Evolutionary conservation across 2,888 invertebrate species (phyloP).

Genomic region (Tridacna crocea): DNA sequence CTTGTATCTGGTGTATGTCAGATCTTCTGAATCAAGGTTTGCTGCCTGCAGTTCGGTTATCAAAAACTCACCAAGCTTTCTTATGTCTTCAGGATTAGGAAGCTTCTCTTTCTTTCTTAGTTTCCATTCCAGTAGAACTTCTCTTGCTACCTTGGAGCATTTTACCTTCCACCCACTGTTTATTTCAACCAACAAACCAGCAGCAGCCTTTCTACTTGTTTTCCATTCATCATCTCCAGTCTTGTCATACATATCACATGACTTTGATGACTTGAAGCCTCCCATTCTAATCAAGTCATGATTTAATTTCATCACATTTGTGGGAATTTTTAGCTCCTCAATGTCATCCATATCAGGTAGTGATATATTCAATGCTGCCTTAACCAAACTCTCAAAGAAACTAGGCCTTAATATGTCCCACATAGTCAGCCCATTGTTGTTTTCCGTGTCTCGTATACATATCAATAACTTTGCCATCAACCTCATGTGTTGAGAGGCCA

Average conservation of each 20-base stretch:
- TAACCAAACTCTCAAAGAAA: conserved; percentile 11
- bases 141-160: conserved; percentile 17
- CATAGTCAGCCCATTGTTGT: conserved; percentile 14
- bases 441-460: neutral
- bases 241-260: conserved; percentile 20
- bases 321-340: conserved; percentile 37
- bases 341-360: conserved; percentile 40
- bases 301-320: conserved; percentile 30
- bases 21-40: neutral
- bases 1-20: conserved; percentile 18
- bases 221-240: conserved; percentile 32
- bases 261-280: conserved; percentile 16
- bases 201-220: conserved; percentile 2
- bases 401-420: conserved; percentile 29
- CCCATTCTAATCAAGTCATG: conserved; percentile 34
- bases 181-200: neutral
- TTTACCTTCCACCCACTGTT: conserved; percentile 19
- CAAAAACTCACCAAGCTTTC: conserved; percentile 15
- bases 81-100: conserved; percentile 18
- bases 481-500: conserved; percentile 37
- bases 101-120: conserved; percentile 23
- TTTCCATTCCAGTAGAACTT: conserved; percentile 23
- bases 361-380: conserved; percentile 11
- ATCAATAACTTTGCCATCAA: conserved; percentile 25
- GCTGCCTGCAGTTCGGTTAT: neutral